Base-by-base conservation (phyloP, 2,888 invertebrate genomes). In the Galerucella calmariensis region DNA sequence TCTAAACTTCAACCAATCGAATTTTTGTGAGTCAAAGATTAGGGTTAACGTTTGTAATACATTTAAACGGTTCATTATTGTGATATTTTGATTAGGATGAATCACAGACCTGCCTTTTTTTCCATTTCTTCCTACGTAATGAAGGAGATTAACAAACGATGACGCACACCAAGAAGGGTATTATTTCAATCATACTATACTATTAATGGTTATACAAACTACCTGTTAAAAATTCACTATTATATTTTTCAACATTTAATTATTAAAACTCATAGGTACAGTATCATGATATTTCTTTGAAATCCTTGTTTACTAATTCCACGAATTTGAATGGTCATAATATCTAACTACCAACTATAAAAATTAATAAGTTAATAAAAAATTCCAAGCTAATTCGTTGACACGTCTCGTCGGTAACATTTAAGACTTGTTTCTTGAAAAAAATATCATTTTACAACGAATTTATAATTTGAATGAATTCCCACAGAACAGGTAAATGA, bases 391-490 rank as follows among this genome's bases (percentile, higher is more conserved):
- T 48, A 48, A 48, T 48, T 48, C 11, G 12, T 48, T 48, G 48
- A 12, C 48, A 14, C 48, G 14, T 8, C 35, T 35, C 35, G 14
- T 48, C 14, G 48, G 48, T 48, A 48, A 48, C 3, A 4, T 48
- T 48, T 12, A 12, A 46, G 3, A 3, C 1, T 2, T 46, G 5
- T 6, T 46, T 12, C 11, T 5, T 10, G 1, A 5, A 46, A 46
- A 8, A 58, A 58, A 58, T 58, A 58, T 58, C n/a, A 58, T 20
- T 61, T 61, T 61, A 11, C 46, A 46, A 46, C 46, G 14, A 24
- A 27, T 14, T 20, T 61, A 24, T 61, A 61, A 24, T 14, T 27
- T 20, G 27, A 14, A 61, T 24, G 61, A 61, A 61, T 27, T 24
- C 24, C 14, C 14, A 61, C 24, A 20, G 16, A 61, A 61, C 24